Base-by-base conservation (phyloP, 2,888 invertebrate species). In the Amphipoea oculea region DNA sequence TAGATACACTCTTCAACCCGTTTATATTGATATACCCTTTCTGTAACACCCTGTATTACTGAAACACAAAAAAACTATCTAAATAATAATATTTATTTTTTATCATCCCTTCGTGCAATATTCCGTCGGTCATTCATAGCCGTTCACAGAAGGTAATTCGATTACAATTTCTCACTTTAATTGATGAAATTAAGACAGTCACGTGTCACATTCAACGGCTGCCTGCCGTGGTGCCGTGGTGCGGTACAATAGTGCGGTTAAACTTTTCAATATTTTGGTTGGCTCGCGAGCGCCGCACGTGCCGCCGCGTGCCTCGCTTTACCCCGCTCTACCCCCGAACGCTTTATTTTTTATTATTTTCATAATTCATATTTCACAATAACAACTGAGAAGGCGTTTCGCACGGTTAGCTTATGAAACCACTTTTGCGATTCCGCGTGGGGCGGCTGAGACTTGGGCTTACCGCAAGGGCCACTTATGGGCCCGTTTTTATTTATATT, bases 341-440 rank as follows among this genome's bases (percentile, higher is more conserved):
- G 93, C 91, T 95, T 94, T 94, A 96, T 95, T 96, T 96, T 96
- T 96, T 96, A 97, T 96, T 96, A 96, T 96, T 96, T 97, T 96
- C 96, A 96, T 96, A 96, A 96, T 96, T 97, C 96, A 96, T 95
- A 94, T 96, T 96, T 96, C 96, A 96, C 96, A 96, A 96, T 96
- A 96, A 96, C 96, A 96, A 96, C 95, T 92, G 95, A 93, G 96
- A 95, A 96, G 96, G 96, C 96, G 96, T 96, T 96, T 96, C 96
- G 96, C 96, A 96, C 96, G 96, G 96, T 96, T 96, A 95, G 95
- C 94, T 95, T 94, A 95, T 95, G 95, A 95, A 95, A 95, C 95
- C 95, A 95, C 96, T 96, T 94, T 94, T 92, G 93, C 92, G 92
- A 89, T 89, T 85, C 81, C 81, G 89, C 86, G 89, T 87, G 79